Evolutionary conservation across 2,888 invertebrate genomes (phyloP).

Genomic region (Euphydryas editha): DNA sequence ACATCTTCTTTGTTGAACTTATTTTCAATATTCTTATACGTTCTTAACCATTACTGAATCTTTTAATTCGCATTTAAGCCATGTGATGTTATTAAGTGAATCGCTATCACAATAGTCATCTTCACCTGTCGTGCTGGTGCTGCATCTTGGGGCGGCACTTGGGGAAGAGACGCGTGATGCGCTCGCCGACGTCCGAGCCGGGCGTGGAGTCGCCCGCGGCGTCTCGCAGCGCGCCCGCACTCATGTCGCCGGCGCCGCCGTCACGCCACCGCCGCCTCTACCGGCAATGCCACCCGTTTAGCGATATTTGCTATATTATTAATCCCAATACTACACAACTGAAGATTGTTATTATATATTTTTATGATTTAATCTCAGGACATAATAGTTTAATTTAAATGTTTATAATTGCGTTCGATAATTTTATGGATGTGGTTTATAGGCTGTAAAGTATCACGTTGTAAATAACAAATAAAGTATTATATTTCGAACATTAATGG

Average conservation of each 20-base stretch:
- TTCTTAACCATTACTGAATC: background rate
- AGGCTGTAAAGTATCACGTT: too few relatives aligned
- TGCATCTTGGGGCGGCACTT: constrained; percentile 91
- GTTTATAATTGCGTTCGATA: too few relatives aligned
- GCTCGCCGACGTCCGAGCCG: constrained; percentile 86
- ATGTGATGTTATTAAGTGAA: background rate
- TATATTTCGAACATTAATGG: constrained; percentile 1
- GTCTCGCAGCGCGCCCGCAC: constrained; percentile 76
- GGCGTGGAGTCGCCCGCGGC: constrained; percentile 80
- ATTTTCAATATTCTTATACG: background rate
- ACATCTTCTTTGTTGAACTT: too few relatives aligned
- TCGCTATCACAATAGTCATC: background rate
- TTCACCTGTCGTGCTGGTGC: constrained; percentile 76
- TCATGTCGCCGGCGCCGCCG: constrained; percentile 76
- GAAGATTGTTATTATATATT: too few relatives aligned
- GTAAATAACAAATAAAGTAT: too few relatives aligned
- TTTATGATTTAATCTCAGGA: too few relatives aligned
- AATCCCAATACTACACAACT: background rate
- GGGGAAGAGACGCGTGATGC: constrained; percentile 93
- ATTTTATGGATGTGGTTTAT: too few relatives aligned
- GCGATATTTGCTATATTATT: constrained; percentile 34
- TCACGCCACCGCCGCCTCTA: constrained; percentile 66
- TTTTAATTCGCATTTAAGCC: background rate
- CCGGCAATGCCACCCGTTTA: constrained; percentile 57
- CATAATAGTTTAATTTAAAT: too few relatives aligned